Percentiles rank a stretch among this genome's conserved stretches.
Conservation (phyloP, 2,113 vertebrate genomes). For the Notothenia coriiceps region DNA sequence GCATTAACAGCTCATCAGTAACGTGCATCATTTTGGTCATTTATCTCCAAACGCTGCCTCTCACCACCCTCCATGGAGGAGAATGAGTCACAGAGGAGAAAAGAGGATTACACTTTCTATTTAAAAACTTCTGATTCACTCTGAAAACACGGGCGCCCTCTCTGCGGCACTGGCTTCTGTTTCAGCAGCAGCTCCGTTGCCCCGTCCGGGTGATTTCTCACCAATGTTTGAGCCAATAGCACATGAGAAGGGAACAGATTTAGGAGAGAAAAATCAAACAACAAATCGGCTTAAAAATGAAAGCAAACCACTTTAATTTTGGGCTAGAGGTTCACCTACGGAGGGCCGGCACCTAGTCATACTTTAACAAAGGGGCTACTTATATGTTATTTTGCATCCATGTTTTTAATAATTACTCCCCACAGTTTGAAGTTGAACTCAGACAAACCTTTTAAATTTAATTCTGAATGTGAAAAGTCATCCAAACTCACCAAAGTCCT, state of each 20-base stretch:
- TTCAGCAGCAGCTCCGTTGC: constrained; percentile 65
- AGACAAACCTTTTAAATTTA: too few species aligned
- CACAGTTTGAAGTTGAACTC: not conserved
- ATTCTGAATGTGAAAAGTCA: too few species aligned
- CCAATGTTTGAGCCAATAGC: constrained; percentile 68
- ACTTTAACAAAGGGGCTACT: not conserved
- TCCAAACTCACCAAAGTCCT: not conserved
- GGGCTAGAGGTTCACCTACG: not conserved
- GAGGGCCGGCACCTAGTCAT: not conserved
- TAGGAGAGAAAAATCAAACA: not conserved
- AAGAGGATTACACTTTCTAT: constrained; percentile 35
- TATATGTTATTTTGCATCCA: not conserved
- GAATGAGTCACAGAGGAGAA: constrained; percentile 66
- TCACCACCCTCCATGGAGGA: constrained; percentile 35
- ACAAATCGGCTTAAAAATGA: not conserved
- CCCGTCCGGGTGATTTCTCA: constrained; percentile 50
- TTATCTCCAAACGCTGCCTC: constrained; percentile 40
- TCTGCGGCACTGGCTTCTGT: constrained; percentile 70
- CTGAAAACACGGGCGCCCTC: constrained; percentile 38
- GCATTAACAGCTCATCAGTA: constrained; percentile 56
- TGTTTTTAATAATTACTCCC: not conserved
- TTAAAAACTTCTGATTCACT: not conserved
- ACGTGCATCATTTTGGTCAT: constrained; percentile 57
- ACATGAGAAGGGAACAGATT: constrained; percentile 59
- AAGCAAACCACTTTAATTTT: not conserved